Base-by-base conservation (phyloP, 2,888 invertebrate species). In the Cantharis rustica region DNA sequence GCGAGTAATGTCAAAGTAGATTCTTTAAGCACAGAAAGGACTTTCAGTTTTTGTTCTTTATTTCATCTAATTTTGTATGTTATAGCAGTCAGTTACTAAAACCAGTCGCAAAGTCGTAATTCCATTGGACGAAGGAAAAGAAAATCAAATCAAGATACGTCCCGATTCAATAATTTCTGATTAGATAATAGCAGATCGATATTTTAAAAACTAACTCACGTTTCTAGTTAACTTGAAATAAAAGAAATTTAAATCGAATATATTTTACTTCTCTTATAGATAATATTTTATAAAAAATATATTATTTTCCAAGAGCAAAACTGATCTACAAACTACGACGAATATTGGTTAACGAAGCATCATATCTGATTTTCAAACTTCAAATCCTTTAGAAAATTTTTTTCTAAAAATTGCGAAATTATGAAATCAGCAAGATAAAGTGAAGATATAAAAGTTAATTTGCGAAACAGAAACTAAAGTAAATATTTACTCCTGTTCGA, bases 131-230 rank as follows among this genome's bases (percentile, higher is more conserved):
- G 71, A 70, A 70, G 66, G 64, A 66, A 75, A 71, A 75, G 75
- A 75, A 75, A 75, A 75, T 75, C 75, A 75, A 71, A 75, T 75
- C 68, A 75, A 75, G 75, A 66, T 64, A 70, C 74, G 47, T 64
- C 74, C 70, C 64, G 74, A 74, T 74, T 74, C 74, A 74, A 74
- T 74, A 74, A 74, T 74, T 74, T 66, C 64, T 66, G 17, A 17
- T 66, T n/a, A 66, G 17, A 66, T 66, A 66, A 66, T 66, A 66
- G n/a, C 17, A 66, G 20, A 66, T 66, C 64, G 64, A 66, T 66
- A n/a, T 16, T 66, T 66, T 66, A 20, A 23, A 66, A 20, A 20
- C 64, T 17, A 66, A 66, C 23, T 16, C 63, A 63, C 17, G 17
- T 17, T 63, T 15, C 20, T 20, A 47, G 47, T n/a, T 47, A 47